These are phyloP conservation scores for Catharus minimus DNA, from an alignment of 2,113 vertebrate species.

Conservation along the genomic window DNA sequence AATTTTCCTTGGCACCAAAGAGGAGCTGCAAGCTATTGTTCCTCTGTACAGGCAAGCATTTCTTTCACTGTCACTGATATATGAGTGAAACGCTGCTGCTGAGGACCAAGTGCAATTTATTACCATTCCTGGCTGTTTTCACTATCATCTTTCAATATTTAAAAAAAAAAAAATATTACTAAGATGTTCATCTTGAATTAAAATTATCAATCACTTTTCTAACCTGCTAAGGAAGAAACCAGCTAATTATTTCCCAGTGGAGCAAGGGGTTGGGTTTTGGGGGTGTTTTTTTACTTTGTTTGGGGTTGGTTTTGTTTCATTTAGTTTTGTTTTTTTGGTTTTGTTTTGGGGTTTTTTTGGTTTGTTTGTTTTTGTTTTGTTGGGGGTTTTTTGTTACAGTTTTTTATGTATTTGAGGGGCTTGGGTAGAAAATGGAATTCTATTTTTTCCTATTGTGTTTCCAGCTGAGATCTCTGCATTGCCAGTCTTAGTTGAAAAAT, in stretches of 20 bases:
- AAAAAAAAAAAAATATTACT: neutral
- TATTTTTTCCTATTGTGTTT: neutral
- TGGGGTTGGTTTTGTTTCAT: neutral
- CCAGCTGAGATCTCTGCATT: neutral
- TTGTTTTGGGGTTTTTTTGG: neutral
- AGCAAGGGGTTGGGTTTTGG: neutral
- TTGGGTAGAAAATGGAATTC: neutral
- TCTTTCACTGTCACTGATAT: neutral
- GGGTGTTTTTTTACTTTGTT: neutral
- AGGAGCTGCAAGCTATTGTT: slow-evolving; percentile 31
- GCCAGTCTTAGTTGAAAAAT: neutral
- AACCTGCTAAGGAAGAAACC: neutral
- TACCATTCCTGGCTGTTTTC: neutral
- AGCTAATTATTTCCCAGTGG: neutral
- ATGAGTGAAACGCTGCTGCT: accelerated
- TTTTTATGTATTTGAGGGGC: neutral
- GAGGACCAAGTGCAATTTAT: neutral
- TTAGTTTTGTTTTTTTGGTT: neutral
- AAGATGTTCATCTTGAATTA: neutral
- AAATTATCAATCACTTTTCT: neutral
- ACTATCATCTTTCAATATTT: neutral
- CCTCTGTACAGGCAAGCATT: neutral
- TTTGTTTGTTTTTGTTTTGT: neutral
- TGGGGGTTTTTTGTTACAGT: neutral
- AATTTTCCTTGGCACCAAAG: slow-evolving; percentile 46